Evolutionary conservation across 2,113 vertebrate genomes (phyloP), one percentile per base, ranked within the genome.

Genomic region (Oriolus oriolus): DNA sequence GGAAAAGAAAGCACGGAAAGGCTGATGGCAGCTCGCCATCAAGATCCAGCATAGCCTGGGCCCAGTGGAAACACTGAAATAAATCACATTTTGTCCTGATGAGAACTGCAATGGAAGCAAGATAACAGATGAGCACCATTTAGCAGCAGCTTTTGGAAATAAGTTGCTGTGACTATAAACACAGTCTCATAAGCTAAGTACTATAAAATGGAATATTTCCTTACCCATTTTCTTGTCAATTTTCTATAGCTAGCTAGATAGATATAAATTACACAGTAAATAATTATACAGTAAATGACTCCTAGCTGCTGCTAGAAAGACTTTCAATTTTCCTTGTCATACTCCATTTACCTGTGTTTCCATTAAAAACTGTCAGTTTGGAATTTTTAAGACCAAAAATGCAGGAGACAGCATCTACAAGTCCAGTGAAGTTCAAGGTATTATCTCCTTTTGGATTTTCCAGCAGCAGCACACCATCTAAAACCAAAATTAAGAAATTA

Each of bases 371-470:
- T 28, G 96, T 71, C 83, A 99, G 96, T 59, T 97, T 94, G 24
- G 94, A 64, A 63, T 94, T 97, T 82, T 98, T 97, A 84, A 99
- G 96, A 82, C 97, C 98, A 96, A 99, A 99, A 96, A 99, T 98
- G 94, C 97, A 98, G 93, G 97, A 93, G 78, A 99, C 97, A 26
- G 98, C 97, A 59, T 71, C 97, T 85, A 98, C 98, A 64, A 99
- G 97, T 87, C 98, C 98, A 84, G 97, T 87, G 88, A 99, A 65
- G 89, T 98, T 97, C 68, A 98, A 88, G 35, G 87, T 96, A 95
- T 99, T 98, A 90, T 99, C 99, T 16, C 99, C 99, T 96, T 98
- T 99, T 28, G 99, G 99, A 95, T 99, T 99, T 97, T 99, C 99
- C 95, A 99, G 95, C 92, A 99, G 98, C 78, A 99, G 92, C 9